Evolutionary conservation across 2,113 vertebrate genomes (phyloP), one percentile per base, ranked within the genome.

Genomic region (Propithecus coquereli): DNA sequence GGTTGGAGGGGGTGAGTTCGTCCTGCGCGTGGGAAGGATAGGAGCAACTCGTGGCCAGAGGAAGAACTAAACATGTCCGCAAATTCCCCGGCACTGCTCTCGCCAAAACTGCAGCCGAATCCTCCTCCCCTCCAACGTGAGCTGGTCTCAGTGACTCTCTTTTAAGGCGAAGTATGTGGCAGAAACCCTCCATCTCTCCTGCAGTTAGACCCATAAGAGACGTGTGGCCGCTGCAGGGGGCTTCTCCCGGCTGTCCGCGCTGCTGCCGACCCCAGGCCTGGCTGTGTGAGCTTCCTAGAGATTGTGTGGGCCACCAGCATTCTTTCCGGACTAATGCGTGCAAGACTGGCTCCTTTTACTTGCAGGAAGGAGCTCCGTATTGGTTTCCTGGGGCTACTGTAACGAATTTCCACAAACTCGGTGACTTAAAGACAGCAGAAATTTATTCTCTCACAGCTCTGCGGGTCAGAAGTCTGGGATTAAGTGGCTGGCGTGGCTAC

Each of bases 1-100:
- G 17, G 5, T 0, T 8, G 70, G 37, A 18, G 37, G 68, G 0
- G 1, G n/a, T 23, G 22, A 40, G 37, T 71, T 0, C 6, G 6
- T 25, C 12, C 37, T 71, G 37, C 22, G 3, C 5, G 5, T 71
- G 22, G 2, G 6, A 71, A 5, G 37, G 11, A 13, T 13, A 71
- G 6, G 40, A 71, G 22, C 10, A 71, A 25, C 23, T 40, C 22
- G 25, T 13, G 11, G n/a, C 37, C 37, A 71, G 70, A 40, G 37
- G 70, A 71, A 10, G 11, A 22, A 13, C 22, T 40, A 71, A 43
- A 71, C 70, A 25, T 2, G 37, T 13, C 52, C 52, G 16, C 37
- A 12, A 43, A 71, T 3, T 37, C 37, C 70, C 40, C 7, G 70
- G 23, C 5, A 43, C 22, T 0, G 37, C n/a, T 71, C 37, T 71